Evolutionary conservation across 2,797 vertebrate genomes (phyloP), one percentile per base, ranked within the genome.

Genomic region (Sebastes nivosus): DNA sequence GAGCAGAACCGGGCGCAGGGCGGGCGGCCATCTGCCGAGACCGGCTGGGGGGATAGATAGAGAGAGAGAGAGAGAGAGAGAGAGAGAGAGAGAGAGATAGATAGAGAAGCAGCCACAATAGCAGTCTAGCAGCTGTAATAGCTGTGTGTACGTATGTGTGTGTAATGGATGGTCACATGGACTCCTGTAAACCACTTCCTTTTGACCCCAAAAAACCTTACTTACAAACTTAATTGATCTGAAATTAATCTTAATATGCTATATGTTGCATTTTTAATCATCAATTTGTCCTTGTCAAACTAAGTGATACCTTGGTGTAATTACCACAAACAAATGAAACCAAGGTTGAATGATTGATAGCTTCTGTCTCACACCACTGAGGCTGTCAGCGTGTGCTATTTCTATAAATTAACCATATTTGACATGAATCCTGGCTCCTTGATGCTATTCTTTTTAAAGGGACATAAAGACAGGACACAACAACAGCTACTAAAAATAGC

Each of bases 261-360:
- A 18, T 12, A 60, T 38, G 67, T 52, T 75, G 12, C 24, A 52
- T 77, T 55, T 71, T 34, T 29, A 80, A 38, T 77, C 9, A 29
- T 55, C 22, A 8, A 30, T 82, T 24, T 25, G 11, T 86, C 84
- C 18, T n/a, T 12, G 68, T 81, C 82, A 79, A 6, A 38, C 42
- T 8, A 2, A 34, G 24, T 30, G 79, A 77, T 75, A 72, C 34
- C 60, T 83, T 0, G 4, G 6, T 16, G 22, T 78, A 54, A 81
- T 81, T 29, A 67, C 38, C 27, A 67, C 61, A 68, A 85, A 77
- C 69, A 82, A 57, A 81, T 77, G 24, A 85, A 81, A 72, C 55
- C 25, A 5, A 4, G 27, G 55, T 10, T 65, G 66, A 68, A 69
- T 83, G 85, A 89, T 61, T 58, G 85, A 89, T 83, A 4, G 77